phyloP scores from a whole-genome alignment of 1,140 invertebrate genomes.

The Achroia grisella region DNA sequence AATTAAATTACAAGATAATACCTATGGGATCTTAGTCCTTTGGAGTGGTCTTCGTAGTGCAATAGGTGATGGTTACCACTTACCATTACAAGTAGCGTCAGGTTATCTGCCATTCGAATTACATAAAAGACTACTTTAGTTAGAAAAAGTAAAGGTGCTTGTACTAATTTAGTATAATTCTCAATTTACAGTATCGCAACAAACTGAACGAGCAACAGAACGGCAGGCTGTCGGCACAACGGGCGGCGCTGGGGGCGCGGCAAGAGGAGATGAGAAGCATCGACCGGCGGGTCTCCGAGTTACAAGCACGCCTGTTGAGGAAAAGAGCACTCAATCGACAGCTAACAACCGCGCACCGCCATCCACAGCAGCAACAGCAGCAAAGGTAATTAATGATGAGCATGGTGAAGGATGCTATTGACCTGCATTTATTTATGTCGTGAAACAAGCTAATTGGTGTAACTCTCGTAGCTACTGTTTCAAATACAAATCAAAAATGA shows the following conservation, averaged over 20 bases:
- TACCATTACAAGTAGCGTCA: too few relatives aligned
- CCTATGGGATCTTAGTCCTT: too few relatives aligned
- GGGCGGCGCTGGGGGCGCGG: conserved; percentile 87
- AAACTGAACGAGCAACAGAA: conserved; percentile 97
- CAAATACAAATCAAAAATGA: too few relatives aligned
- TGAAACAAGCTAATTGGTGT: too few relatives aligned
- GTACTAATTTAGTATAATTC: background rate
- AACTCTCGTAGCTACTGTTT: too few relatives aligned
- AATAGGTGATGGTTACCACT: too few relatives aligned
- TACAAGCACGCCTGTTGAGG: conserved; percentile 91
- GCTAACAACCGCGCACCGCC: conserved; percentile 82
- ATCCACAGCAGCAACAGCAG: conserved; percentile 30
- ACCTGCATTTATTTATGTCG: too few relatives aligned
- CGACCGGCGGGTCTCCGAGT: conserved; percentile 93
- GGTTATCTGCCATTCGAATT: too few relatives aligned
- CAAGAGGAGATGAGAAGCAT: conserved; percentile 94
- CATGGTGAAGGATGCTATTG: too few relatives aligned
- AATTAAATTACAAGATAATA: too few relatives aligned
- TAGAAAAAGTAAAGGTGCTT: background rate
- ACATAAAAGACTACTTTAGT: too few relatives aligned
- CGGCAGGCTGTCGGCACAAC: conserved; percentile 87
- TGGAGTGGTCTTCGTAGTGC: too few relatives aligned
- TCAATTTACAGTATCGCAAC: conserved; percentile 87
- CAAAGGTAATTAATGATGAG: conserved; percentile 33
- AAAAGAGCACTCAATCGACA: conserved; percentile 91